Conservation (phyloP, 2,888 invertebrate genomes). For the Drosophila stalkeri region DNA sequence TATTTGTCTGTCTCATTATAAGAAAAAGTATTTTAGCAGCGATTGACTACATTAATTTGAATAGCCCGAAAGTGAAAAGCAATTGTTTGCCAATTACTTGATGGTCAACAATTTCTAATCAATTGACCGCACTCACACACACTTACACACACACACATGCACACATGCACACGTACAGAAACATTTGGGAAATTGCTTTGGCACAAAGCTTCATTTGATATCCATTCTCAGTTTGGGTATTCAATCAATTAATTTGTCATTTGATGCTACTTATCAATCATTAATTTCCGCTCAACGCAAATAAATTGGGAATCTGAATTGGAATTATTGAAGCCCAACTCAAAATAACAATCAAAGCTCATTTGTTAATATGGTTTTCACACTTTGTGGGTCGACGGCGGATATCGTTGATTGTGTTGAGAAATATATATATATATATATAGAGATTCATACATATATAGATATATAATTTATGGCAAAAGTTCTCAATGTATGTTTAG, state of each 20-base stretch:
- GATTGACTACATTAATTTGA: conserved; percentile 6
- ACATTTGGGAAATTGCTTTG: conserved; percentile 35
- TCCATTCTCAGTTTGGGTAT: conserved; percentile 33
- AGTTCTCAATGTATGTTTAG: conserved; percentile 35
- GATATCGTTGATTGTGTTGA: conserved; percentile 44
- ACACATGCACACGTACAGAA: not conserved
- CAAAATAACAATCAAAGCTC: conserved; percentile 50
- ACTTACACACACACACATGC: too few species aligned
- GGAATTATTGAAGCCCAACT: conserved; percentile 16
- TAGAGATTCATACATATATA: not conserved
- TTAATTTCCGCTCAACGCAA: conserved; percentile 48
- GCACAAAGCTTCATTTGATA: conserved; percentile 34
- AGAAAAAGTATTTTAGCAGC: not conserved
- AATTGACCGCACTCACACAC: conserved; percentile 15
- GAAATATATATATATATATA: not conserved
- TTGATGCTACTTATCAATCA: conserved; percentile 60
- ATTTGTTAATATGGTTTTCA: conserved; percentile 49
- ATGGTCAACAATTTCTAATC: conserved; percentile 33
- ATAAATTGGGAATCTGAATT: conserved; percentile 9
- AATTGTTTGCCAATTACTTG: conserved; percentile 45
- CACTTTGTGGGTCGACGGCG: conserved; percentile 37
- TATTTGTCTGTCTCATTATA: not conserved
- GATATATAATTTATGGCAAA: not conserved
- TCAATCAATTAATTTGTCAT: conserved; percentile 75
- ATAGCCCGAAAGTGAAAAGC: conserved; percentile 13